These are phyloP conservation scores for Gallinago solitaria DNA, from an alignment of 2,797 vertebrate genomes.

Conservation along the genomic window DNA sequence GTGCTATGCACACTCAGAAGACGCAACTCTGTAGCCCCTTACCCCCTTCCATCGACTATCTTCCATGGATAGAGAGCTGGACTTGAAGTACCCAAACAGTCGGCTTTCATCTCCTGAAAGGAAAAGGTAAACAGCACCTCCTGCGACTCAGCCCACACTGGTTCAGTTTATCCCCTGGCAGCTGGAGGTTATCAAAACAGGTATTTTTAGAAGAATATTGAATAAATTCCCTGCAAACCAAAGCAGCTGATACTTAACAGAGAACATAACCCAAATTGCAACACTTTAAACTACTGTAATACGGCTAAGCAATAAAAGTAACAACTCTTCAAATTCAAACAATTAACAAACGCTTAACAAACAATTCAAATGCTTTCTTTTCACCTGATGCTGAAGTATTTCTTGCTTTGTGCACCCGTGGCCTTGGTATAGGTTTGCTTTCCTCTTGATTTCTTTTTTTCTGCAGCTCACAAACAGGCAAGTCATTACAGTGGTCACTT, in stretches of 20 bases:
- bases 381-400: constrained; percentile 60
- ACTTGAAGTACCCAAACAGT: neutral
- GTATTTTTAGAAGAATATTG: neutral
- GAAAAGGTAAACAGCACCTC: neutral
- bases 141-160: neutral
- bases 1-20: neutral
- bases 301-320: neutral
- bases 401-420: constrained; percentile 51
- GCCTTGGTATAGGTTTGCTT: constrained; percentile 66
- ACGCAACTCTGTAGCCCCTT: neutral
- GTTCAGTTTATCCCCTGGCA: neutral
- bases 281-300: neutral
- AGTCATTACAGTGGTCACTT: neutral
- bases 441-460: constrained; percentile 12
- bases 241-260: neutral
- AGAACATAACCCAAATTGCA: neutral
- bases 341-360: too few relatives aligned
- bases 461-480: neutral
- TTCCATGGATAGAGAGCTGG: neutral
- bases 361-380: neutral
- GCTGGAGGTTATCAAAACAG: neutral
- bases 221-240: neutral
- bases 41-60: neutral
- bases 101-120: neutral
- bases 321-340: neutral